Percentiles rank a stretch among this genome's conserved stretches.
phyloP scores from a whole-genome alignment of 2,888 invertebrate species.

The Drosophila algonquin region DNA sequence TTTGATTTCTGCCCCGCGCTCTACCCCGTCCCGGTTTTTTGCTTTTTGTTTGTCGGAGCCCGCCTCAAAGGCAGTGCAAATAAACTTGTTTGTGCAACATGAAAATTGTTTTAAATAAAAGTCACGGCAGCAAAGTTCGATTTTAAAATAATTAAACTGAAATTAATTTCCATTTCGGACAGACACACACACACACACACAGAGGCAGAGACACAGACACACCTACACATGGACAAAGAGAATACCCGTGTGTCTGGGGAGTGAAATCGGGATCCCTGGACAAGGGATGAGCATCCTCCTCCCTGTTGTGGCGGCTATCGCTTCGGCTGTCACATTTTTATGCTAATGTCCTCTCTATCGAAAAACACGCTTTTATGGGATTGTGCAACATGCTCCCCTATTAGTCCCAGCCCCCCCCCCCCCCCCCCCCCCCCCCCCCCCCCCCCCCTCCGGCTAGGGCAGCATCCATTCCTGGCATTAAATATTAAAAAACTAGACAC shows the following conservation, averaged over 20 bases:
- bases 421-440: too few relatives aligned
- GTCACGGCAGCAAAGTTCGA: conserved; percentile 65
- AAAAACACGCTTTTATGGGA: conserved; percentile 68
- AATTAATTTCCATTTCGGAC: conserved; percentile 68
- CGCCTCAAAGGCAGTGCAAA: conserved; percentile 56
- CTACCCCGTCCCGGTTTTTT: neutral
- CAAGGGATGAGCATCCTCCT: conserved; percentile 2
- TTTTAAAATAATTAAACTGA: conserved; percentile 77
- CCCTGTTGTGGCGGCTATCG: conserved; percentile 37
- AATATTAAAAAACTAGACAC: conserved; percentile 78
- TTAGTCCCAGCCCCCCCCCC: conserved; percentile 10
- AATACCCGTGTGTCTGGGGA: conserved; percentile 15
- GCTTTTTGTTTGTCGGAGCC: conserved; percentile 14
- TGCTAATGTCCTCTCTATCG: conserved; percentile 76
- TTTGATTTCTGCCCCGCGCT: conserved; percentile 42
- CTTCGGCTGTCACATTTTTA: conserved; percentile 73
- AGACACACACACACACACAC: neutral
- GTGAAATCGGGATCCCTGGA: neutral
- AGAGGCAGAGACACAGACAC: neutral
- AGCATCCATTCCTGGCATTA: conserved; percentile 57
- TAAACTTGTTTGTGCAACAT: conserved; percentile 41
- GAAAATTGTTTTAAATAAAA: conserved; percentile 76
- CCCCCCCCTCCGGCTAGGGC: neutral
- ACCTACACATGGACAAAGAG: conserved; percentile 5
- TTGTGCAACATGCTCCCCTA: conserved; percentile 37